Base-by-base conservation (phyloP, 2,888 invertebrate species). In the Metacarcinus magister region DNA sequence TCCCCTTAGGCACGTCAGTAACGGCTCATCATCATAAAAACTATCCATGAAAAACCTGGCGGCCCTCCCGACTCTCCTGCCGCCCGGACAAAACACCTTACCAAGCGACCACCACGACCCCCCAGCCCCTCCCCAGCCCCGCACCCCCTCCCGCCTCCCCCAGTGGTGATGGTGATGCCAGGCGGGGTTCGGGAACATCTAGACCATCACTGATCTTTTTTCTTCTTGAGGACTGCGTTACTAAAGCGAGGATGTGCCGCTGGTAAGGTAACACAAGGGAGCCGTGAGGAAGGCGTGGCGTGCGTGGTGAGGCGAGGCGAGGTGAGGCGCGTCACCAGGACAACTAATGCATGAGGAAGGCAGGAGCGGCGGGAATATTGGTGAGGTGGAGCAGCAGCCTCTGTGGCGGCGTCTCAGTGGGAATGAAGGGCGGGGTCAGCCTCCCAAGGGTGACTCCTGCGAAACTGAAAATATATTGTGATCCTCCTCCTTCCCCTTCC, bases 1-100 rank as follows among this genome's bases (percentile, higher is more conserved):
- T 82, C 54, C 94, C 94, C 94, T 54, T 48, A 44, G 89, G 87
- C 94, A 89, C 87, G 19, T 54, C 89, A 89, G 87, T 94, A 94
- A 94, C 94, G 94, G 94, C 94, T 54, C 48, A 7, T 13, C 0
- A 87, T 32, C 89, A 87, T 94, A 94, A 94, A 94, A 94, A 94
- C 94, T 32, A 28, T 16, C 13, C 4, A 89, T 44, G 87, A 94
- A 94, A 94, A 94, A 94, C 89, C 87, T 75, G 43, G n/a, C 32
- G 87, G 87, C 48, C 48, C 48, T 94, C 48, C 48, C 89, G 39
- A 28, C 67, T 48, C 87, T 94, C 44, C 44, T 39, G 54, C 48
- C 39, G 19, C 16, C 43, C 54, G 89, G 54, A 94, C 94, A 94
- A 94, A 87, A 94, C 94, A 94, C 87, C 94, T 89, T 89, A 32